phyloP scores from a whole-genome alignment of 2,797 vertebrate species.

The Aulostomus chinensis region DNA sequence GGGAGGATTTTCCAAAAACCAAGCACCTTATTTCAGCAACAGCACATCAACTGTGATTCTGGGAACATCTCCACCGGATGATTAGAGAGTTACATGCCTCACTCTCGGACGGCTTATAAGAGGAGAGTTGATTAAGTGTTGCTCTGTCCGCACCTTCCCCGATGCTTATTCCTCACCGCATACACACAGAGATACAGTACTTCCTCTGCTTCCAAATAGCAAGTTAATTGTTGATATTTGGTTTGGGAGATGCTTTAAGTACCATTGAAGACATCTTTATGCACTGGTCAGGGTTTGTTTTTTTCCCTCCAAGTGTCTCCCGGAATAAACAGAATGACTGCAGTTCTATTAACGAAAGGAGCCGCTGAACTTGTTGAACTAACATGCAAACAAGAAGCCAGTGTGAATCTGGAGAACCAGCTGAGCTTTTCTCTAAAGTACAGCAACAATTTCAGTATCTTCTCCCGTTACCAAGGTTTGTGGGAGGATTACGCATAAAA shows the following conservation, averaged over 20 bases:
- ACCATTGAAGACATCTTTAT: conserved; percentile 10
- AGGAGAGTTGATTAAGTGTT: neutral
- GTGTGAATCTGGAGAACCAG: conserved; percentile 28
- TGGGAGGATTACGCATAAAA: conserved; percentile 9
- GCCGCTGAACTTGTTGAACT: conserved; percentile 30
- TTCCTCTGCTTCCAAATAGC: conserved; percentile 15
- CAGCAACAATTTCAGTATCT: conserved; percentile 19
- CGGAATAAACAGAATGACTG: conserved; percentile 34
- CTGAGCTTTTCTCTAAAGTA: conserved; percentile 1
- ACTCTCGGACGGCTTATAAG: neutral
- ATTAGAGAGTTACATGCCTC: neutral
- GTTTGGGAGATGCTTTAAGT: conserved; percentile 8
- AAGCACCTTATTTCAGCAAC: neutral
- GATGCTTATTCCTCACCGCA: conserved; percentile 2
- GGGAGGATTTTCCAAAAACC: neutral
- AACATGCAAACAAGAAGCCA: conserved; percentile 34
- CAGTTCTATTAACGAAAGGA: conserved; percentile 15
- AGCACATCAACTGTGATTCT: neutral
- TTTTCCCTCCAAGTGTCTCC: conserved; percentile 25
- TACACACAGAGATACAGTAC: neutral
- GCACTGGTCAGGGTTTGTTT: conserved; percentile 15
- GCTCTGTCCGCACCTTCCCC: neutral
- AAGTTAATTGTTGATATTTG: conserved; percentile 20
- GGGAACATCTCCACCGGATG: neutral
- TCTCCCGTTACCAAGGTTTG: conserved; percentile 13